Evolutionary conservation across 2,113 vertebrate genomes (phyloP).

Genomic region (Martes martes): DNA sequence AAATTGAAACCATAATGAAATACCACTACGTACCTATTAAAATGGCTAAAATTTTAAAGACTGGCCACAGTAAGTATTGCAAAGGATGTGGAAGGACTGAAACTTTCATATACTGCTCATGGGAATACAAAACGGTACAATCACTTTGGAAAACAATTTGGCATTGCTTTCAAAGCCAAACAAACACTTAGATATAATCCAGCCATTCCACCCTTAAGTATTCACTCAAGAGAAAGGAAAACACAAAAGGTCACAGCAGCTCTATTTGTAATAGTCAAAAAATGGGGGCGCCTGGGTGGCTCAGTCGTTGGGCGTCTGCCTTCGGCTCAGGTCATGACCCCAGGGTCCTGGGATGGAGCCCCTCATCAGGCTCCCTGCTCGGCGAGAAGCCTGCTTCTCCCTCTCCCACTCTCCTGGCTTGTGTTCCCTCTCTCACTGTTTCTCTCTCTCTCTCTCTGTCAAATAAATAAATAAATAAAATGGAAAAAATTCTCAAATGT

Average conservation of each 20-base stretch:
- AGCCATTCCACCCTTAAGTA: neutral
- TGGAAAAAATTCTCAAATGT: neutral
- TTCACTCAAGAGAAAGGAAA: neutral
- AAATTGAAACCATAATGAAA: neutral
- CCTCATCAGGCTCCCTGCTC: no score
- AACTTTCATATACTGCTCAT: neutral
- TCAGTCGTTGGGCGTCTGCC: no score
- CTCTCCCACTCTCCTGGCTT: no score
- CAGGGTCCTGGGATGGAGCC: no score
- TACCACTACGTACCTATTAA: neutral
- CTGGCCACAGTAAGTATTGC: neutral
- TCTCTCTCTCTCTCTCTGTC: no score
- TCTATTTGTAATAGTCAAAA: neutral
- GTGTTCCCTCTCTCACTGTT: no score
- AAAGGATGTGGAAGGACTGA: neutral
- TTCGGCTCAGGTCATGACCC: no score
- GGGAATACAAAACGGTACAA: neutral
- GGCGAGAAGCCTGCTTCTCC: no score
- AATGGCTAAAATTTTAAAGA: neutral
- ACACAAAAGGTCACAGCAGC: neutral
- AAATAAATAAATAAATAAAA: neutral
- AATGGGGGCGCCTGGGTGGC: neutral
- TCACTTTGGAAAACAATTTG: neutral
- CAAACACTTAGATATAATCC: neutral
- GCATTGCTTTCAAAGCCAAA: neutral